phyloP scores from a whole-genome alignment of 2,888 invertebrate species.

The Zootermopsis nevadensis region DNA sequence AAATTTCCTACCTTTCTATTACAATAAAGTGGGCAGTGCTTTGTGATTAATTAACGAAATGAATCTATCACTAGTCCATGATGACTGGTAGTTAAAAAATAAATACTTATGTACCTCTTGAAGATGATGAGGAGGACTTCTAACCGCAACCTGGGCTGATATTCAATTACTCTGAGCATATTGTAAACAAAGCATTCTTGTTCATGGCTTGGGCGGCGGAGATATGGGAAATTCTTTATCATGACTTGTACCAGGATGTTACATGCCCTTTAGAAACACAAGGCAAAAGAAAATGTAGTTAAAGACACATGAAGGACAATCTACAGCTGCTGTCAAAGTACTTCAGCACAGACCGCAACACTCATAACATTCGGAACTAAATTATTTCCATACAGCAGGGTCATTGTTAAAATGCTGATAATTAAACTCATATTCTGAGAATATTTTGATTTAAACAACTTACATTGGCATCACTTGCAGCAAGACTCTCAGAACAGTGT shows the following conservation, averaged over 20 bases:
- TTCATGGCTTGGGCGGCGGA: conserved; percentile 73
- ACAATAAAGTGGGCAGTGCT: no score
- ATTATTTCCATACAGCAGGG: no score
- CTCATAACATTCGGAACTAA: no score
- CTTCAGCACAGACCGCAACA: no score
- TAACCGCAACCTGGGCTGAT: conserved; percentile 77
- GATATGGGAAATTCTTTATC: conserved; percentile 79
- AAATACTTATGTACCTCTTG: conserved; percentile 72
- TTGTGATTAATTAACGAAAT: no score
- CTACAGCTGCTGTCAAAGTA: no score
- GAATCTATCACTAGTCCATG: no score
- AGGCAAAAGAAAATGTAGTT: conserved; percentile 51
- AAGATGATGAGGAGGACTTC: conserved; percentile 80
- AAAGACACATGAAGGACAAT: neutral
- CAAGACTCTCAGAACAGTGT: conserved; percentile 66
- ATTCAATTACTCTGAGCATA: conserved; percentile 79
- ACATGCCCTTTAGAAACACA: conserved; percentile 71
- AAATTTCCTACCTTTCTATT: no score
- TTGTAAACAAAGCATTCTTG: conserved; percentile 84
- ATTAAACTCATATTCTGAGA: no score
- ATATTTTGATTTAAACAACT: conserved; percentile 55
- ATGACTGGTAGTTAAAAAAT: no score
- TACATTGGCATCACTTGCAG: conserved; percentile 71
- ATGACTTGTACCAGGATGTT: conserved; percentile 75
- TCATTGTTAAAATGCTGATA: no score